Evolutionary conservation across 2,888 invertebrate species (phyloP), one percentile per base, ranked within the genome.

Genomic region (Nymphalis polychloros): DNA sequence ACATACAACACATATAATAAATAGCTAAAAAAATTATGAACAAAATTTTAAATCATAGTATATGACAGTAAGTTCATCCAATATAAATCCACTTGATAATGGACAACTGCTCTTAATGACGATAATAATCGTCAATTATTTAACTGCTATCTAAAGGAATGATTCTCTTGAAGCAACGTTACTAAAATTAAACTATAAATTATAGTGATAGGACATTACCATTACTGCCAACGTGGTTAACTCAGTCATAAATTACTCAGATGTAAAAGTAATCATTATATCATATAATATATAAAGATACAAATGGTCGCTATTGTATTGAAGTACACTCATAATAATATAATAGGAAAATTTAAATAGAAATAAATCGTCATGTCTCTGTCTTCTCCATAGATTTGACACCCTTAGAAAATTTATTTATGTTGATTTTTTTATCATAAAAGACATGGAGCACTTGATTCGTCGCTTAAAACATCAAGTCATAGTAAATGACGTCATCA

Each of bases 141-240:
- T 69, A 73, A 72, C 72, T 62, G 46, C 64, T 71, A 69, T 69
- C 65, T 66, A 68, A 72, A 69, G 69, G 68, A 71, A 68, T 64
- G 59, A 69, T 67, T 65, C 41, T 64, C 70, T 70, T 67, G 60
- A 49, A 50, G 64, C 62, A 64, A 55, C 60, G 50, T 68, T 71
- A 69, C 69, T 63, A 62, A 73, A 73, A 71, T 69, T 71, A 71
- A 69, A 69, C 73, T 68, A 73, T 73, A 71, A 73, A 73, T 73
- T 67, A 71, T 57, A 68, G 41, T 71, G 71, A 73, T 69, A 67
- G 69, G 50, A 70, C 70, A 65, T 72, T 66, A 72, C 70, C 57
- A 67, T 72, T 73, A 69, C 71, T 71, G 68, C 69, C 64, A 68
- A 59, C 64, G 57, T 20, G 70, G 65, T 64, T 69, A 60, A 50